Base-by-base conservation (phyloP, 2,113 vertebrate genomes). In the Macroglossus sobrinus region DNA sequence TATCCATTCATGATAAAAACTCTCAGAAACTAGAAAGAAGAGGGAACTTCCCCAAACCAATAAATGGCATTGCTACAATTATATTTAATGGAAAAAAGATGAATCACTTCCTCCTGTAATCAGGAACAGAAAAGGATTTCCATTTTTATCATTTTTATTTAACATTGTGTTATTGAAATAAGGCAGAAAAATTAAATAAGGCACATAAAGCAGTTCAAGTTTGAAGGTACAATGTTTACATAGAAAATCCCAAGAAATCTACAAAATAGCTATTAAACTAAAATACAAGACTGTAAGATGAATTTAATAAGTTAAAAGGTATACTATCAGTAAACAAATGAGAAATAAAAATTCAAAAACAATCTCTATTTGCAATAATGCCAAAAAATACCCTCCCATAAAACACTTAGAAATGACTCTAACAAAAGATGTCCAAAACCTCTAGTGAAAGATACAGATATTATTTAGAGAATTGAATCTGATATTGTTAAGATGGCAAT, bases 121-220 rank as follows among this genome's bases (percentile, higher is more conserved):
- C 10, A 63, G 40, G 35, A 89, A 75, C 1, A 84, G 18, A 38
- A 43, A 63, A 78, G 12, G 4, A 82, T 78, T 33, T 47, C 28
- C 14, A 40, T 33, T 19, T 63, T 68, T 43, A 93, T 59, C 40
- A 95, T 18, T 24, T 79, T 93, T 38, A 53, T 86, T 85, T 38
- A 88, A 11, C 12, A 66, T 1, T 76, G 12, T 43, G 75, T 8
- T 75, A 2, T 4, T 91, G 45, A 86, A 82, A 82, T 64, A 64
- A 91, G 71, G 64, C n/a, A 91, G 47, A 87, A 95, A 78, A 91
- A 79, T 47, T 55, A 45, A 92, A 76, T 22, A 79, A 91, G 89
- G 45, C 16, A 16, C 12, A 28, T 12, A 53, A 40, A 66, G 40
- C n/a, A 69, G 18, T 84, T 30, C 43, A 91, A 45, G 38, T 38